Evolutionary conservation across 2,113 vertebrate species (phyloP).

Genomic region (Pogona vitticeps): DNA sequence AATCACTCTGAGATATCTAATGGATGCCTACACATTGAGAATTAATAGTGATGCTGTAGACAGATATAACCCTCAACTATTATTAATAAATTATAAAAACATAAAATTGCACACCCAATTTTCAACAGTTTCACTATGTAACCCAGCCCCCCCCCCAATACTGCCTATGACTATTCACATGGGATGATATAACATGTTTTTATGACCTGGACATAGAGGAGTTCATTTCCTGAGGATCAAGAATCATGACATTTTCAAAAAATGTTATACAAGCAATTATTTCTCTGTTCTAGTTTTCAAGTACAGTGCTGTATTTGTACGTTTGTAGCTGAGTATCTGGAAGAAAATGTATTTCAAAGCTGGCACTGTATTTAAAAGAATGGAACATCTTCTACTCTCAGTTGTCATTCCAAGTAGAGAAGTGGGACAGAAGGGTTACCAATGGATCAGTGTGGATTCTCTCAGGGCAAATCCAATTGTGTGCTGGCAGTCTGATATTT

Average conservation of each 20-base stretch:
- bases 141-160: not conserved
- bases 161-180: constrained; percentile 35
- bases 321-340: constrained; percentile 20
- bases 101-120: constrained; percentile 44
- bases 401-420: not conserved
- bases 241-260: not conserved
- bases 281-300: constrained; percentile 40
- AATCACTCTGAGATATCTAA: constrained; percentile 50
- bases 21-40: constrained; percentile 46
- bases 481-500: too few species aligned
- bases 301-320: constrained; percentile 52
- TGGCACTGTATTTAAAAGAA: not conserved
- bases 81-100: constrained; percentile 50
- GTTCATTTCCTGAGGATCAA: constrained; percentile 43
- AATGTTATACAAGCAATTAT: constrained; percentile 36
- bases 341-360: not conserved
- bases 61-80: constrained; percentile 61
- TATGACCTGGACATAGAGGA: constrained; percentile 31
- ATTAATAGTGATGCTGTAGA: constrained; percentile 48
- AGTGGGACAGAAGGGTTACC: not conserved
- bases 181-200: constrained; percentile 52
- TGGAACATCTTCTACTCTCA: not conserved
- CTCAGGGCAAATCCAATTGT: not conserved
- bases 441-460: not conserved
- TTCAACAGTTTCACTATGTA: constrained; percentile 48